Base-by-base conservation (phyloP, 2,888 invertebrate species). In the Metopia argyrocephala region DNA sequence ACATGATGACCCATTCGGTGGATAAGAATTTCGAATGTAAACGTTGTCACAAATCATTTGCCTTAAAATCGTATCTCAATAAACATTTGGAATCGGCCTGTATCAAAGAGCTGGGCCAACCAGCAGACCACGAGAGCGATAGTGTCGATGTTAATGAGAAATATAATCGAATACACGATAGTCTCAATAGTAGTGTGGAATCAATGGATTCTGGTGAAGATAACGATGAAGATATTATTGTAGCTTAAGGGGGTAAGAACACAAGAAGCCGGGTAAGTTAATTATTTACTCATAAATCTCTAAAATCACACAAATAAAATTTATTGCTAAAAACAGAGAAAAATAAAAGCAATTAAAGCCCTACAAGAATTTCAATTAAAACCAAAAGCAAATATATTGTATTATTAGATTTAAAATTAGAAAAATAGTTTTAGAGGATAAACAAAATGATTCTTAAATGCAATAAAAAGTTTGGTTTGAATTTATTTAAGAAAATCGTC, bases 71-170 rank as follows among this genome's bases (percentile, higher is more conserved):
- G 84, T 98, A 98, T 92, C 93, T 98, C 76, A 97, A 96, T 91
- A 98, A 98, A 91, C 98, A 98, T 91, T 94, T 95, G 88, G 98
- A 98, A 91, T 96, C 97, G 46, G 94, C 97, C 27, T 98, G 98
- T 90, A 92, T 93, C 86, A 93, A 93, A 84, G 93, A 94, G 64
- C 81, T 83, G 65, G 31, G 48, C 21, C 71, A 71, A 3, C 70
- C 52, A 1, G 38, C 56, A n/a, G 85, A 81, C 27, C 84, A 82
- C 46, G 76, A 75, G 0, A 57, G 31, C 5, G 64, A 73, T 12
- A 74, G 7, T 3, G 21, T 64, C 2, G 69, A 79, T 5, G 75
- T 65, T 2, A n/a, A 45, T 15, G 79, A 70, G n/a, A 20, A 57
- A 20, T 71, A n/a, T 20, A 59, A 62, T 12, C 61, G 56, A 52